These are phyloP conservation scores for Darevskia mixta DNA, from an alignment of 2,797 vertebrate genomes.

Conservation along the genomic window DNA sequence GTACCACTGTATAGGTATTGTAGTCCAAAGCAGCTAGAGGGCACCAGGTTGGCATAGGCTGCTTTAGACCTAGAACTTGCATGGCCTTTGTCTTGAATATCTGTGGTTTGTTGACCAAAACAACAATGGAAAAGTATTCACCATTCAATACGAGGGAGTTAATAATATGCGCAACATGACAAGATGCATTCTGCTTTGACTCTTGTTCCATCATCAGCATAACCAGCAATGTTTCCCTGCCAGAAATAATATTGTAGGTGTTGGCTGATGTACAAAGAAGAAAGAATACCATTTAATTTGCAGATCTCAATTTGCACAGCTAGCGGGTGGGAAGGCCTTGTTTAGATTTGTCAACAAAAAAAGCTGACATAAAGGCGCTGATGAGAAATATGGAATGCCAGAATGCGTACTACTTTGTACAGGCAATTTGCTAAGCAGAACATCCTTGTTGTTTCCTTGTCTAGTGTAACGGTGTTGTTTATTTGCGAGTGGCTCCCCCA, in stretches of 20 bases:
- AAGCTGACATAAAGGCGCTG: constrained; percentile 45
- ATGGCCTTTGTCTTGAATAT: constrained; percentile 46
- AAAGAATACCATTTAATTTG: constrained; percentile 72
- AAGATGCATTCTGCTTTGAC: constrained; percentile 61
- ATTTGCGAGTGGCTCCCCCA: constrained; percentile 19
- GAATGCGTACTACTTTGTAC: constrained; percentile 30
- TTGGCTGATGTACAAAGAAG: constrained; percentile 65
- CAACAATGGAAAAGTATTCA: constrained; percentile 39
- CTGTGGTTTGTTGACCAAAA: constrained; percentile 43
- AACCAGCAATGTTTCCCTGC: constrained; percentile 61
- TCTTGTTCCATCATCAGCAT: constrained; percentile 59
- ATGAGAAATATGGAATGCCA: constrained; percentile 43
- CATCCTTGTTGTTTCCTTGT: constrained; percentile 50
- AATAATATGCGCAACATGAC: constrained; percentile 55
- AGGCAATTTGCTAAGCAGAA: constrained; percentile 56
- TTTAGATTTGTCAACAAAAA: constrained; percentile 57
- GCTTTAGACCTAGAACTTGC: not conserved
- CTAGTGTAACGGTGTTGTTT: constrained; percentile 31
- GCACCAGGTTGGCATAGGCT: no score
- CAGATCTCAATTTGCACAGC: constrained; percentile 66
- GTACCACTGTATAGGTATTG: no score
- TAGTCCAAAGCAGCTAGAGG: no score
- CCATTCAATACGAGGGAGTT: constrained; percentile 45
- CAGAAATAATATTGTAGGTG: constrained; percentile 63
- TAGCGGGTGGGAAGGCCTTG: constrained; percentile 73